phyloP scores from a whole-genome alignment of 2,888 invertebrate species.

The Geophilus truncorum region DNA sequence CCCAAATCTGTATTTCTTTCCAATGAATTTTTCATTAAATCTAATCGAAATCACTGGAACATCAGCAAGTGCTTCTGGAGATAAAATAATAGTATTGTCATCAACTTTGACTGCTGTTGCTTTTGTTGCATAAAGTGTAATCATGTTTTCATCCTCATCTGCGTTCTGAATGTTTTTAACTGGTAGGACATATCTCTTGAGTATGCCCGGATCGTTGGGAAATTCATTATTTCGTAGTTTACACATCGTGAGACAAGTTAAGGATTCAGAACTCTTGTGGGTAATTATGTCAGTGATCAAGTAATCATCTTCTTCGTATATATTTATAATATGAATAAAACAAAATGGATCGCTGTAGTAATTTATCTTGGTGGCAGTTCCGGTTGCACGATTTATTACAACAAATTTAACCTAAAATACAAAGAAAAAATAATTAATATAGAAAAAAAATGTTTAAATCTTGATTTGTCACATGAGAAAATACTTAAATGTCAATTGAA shows the following conservation, averaged over 20 bases:
- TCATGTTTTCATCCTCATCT: conserved; percentile 44
- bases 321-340: conserved; percentile 54
- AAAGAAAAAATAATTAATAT: too few relatives aligned
- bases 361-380: conserved; percentile 45
- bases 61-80: conserved; percentile 38
- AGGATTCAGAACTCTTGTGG: conserved; percentile 46
- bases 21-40: conserved; percentile 51
- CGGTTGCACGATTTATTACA: conserved; percentile 48
- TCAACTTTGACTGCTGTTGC: conserved; percentile 47
- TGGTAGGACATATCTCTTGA: conserved; percentile 36
- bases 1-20: conserved; percentile 51
- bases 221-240: conserved; percentile 42
- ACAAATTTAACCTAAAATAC: conserved; percentile 48
- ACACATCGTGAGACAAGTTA: conserved; percentile 46
- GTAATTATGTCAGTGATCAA: conserved; percentile 47
- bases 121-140: conserved; percentile 46
- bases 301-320: conserved; percentile 53
- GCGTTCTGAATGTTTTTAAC: conserved; percentile 37
- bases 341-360: conserved; percentile 52
- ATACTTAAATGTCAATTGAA: too few relatives aligned
- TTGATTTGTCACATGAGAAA: too few relatives aligned
- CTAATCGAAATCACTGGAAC: conserved; percentile 46
- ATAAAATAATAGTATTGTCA: conserved; percentile 42
- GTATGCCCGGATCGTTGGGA: conserved; percentile 25
- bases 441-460: too few relatives aligned